A percentile compares a stretch with the other conserved stretches of the same genome.
Evolutionary conservation across 2,113 vertebrate genomes (phyloP).

Genomic region (Lathamus discolor): DNA sequence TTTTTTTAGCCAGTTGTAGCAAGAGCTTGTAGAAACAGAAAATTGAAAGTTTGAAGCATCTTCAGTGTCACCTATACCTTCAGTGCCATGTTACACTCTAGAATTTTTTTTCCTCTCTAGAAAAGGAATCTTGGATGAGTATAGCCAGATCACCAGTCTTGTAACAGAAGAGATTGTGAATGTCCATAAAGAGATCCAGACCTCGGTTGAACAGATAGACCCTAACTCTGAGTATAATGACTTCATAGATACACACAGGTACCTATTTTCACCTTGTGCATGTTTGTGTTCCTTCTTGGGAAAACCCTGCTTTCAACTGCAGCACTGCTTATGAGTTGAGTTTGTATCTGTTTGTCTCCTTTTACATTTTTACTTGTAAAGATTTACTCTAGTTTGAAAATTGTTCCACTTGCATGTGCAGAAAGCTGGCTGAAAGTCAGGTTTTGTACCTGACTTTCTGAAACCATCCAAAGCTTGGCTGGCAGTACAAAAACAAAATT

Average conservation of each 20-base stretch:
- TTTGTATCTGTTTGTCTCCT: not conserved
- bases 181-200: conserved; percentile 91
- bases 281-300: not conserved
- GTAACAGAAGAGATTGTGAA: conserved; percentile 92
- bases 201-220: conserved; percentile 89
- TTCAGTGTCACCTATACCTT: not conserved
- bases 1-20: not conserved
- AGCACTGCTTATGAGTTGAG: not conserved
- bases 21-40: not conserved
- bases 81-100: not conserved
- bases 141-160: conserved; percentile 94
- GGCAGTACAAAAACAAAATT: not conserved
- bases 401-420: not conserved
- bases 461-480: not conserved
- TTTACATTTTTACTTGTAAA: not conserved
- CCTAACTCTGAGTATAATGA: conserved; percentile 88
- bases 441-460: not conserved
- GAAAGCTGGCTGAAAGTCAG: not conserved
- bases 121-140: conserved; percentile 93
- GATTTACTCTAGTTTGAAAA: not conserved
- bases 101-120: conserved; percentile 71
- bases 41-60: not conserved
- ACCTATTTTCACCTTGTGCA: not conserved
- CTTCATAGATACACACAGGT: conserved; percentile 94
- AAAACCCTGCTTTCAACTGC: not conserved